A percentile compares a stretch with the other conserved stretches of the same genome.
Conservation (phyloP, 2,797 vertebrate genomes). For the Micrastur ruficollis region DNA sequence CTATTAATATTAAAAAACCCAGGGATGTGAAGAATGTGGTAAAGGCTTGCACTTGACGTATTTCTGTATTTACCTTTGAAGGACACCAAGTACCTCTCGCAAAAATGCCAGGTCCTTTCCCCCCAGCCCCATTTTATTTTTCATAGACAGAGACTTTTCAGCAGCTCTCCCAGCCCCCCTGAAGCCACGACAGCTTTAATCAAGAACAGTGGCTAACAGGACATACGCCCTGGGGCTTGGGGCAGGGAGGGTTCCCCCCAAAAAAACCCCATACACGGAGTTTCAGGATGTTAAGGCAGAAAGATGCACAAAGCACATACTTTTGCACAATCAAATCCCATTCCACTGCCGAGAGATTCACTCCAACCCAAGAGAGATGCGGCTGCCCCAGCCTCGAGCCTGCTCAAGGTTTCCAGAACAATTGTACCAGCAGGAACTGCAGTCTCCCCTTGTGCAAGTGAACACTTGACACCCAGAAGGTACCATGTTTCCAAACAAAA, state of each 20-base stretch:
- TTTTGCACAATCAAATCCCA: rapidly evolving
- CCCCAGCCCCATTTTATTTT: rapidly evolving
- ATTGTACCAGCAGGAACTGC: background rate
- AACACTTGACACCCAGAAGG: background rate
- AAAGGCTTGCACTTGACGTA: background rate
- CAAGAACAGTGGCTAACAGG: background rate
- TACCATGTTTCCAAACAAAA: background rate
- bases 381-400: background rate
- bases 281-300: background rate
- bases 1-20: background rate
- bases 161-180: background rate
- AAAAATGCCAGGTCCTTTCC: background rate
- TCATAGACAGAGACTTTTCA: background rate
- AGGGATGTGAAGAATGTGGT: background rate
- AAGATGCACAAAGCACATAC: background rate
- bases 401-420: background rate
- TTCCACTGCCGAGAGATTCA: background rate
- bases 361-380: background rate
- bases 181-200: background rate
- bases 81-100: background rate
- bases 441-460: background rate
- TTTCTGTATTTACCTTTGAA: background rate
- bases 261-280: background rate
- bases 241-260: background rate
- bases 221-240: background rate